These are phyloP conservation scores for Scolanthus callimorphus DNA, from an alignment of 92 coral and sea anemone species.

Conservation along the genomic window DNA sequence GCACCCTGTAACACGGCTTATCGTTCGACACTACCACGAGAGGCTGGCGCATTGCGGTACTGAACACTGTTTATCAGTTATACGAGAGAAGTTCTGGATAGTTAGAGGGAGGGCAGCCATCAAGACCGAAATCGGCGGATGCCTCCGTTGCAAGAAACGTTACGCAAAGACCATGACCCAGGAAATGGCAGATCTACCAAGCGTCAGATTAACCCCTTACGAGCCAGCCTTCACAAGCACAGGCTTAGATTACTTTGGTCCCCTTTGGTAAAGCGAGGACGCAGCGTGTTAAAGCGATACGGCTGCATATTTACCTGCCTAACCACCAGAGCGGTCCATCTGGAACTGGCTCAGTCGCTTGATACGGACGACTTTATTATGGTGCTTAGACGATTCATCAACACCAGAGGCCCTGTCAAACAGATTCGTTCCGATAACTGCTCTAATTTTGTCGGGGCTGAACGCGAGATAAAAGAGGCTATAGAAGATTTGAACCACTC, in stretches of 20 bases:
- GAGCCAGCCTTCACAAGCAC: constrained; percentile 48
- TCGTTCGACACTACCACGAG: constrained; percentile 33
- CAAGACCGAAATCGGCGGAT: constrained; percentile 20
- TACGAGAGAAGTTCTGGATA: constrained; percentile 66
- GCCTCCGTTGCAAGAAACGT: constrained; percentile 33
- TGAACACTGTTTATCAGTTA: constrained; percentile 41
- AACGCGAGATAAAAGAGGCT: constrained; percentile 44
- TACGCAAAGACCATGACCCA: constrained; percentile 37
- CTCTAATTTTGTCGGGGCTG: constrained; percentile 63
- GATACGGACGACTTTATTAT: constrained; percentile 47
- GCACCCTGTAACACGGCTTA: constrained; percentile 29
- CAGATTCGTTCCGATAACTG: constrained; percentile 54
- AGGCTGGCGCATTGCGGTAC: constrained; percentile 46
- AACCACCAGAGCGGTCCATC: constrained; percentile 30
- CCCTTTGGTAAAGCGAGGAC: constrained; percentile 31
- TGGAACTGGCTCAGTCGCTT: constrained; percentile 43
- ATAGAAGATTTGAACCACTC: constrained; percentile 7
- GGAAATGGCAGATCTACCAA: constrained; percentile 49
- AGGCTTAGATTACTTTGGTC: constrained; percentile 43
- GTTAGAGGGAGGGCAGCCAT: constrained; percentile 30
- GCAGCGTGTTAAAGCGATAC: constrained; percentile 33
- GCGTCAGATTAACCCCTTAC: constrained; percentile 18
- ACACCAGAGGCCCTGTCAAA: constrained; percentile 43
- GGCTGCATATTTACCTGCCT: constrained; percentile 45
- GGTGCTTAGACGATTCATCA: constrained; percentile 39